Base-by-base conservation (phyloP, 2,888 invertebrate genomes). In the Octonoba sinensis region DNA sequence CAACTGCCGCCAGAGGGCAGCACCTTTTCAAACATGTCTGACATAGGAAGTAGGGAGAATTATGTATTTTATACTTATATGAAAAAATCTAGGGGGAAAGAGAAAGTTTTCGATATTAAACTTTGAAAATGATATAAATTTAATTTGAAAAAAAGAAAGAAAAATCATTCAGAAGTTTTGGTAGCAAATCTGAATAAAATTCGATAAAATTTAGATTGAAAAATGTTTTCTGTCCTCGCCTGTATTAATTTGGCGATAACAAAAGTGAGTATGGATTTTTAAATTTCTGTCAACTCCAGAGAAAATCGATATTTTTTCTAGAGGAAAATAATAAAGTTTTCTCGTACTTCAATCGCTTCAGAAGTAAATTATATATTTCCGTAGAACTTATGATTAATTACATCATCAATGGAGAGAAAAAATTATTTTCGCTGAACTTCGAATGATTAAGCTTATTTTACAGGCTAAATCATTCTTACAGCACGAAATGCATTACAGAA, bases 331-430 rank as follows among this genome's bases (percentile, higher is more conserved):
- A 79, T 62, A 64, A 79, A 79, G 62, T 69, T 73, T 72, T 46
- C 60, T 12, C 36, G 62, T 57, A 73, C 79, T 79, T 79, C 79
- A 79, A 62, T 54, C 66, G 62, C 67, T 47, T 79, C 56, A 67
- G 24, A 69, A 79, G 73, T 73, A 72, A 67, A 79, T 79, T 73
- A 69, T 54, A 60, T 49, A 60, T 56, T 79, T 79, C 79, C 79
- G 79, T 59, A 47, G 47, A 69, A 79, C 59, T 79, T 79, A 73
- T 79, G 79, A 79, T 79, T 79, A 74, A 79, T 79, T 79, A 56
- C 67, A 72, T 22, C 56, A 64, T 73, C 72, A 72, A 79, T 79
- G 66, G 46, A n/a, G 46, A 12, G n/a, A 15, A 72, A 44, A 79
- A 73, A 64, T 60, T 54, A 59, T 49, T 20, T 36, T 36, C 27